A percentile compares a stretch with the other conserved stretches of the same genome.
phyloP scores from a whole-genome alignment of 2,888 invertebrate genomes.

The Drosophila koepferae region DNA sequence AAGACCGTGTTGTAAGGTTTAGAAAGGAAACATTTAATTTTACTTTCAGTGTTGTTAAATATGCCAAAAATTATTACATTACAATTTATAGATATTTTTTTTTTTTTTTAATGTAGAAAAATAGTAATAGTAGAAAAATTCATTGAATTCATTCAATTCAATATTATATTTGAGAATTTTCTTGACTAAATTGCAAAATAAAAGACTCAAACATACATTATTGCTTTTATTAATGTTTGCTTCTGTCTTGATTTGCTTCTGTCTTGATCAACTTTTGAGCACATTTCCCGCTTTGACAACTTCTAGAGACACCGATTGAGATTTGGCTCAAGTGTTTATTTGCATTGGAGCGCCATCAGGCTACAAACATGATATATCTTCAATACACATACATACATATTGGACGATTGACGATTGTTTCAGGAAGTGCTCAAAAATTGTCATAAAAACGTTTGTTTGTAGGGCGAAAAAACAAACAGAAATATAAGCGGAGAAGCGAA shows the following conservation, averaged over 20 bases:
- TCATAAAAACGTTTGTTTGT: slow-evolving; percentile 34
- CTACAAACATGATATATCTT: background rate
- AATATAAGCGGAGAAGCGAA: slow-evolving; percentile 15
- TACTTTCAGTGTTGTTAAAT: background rate
- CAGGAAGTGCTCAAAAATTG: slow-evolving; percentile 38
- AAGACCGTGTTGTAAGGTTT: too few species aligned
- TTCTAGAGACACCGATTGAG: slow-evolving; percentile 4
- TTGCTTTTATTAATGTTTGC: background rate
- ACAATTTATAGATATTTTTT: background rate
- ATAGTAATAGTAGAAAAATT: too few species aligned
- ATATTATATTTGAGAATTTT: too few species aligned
- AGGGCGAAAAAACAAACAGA: slow-evolving; percentile 22
- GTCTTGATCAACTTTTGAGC: slow-evolving; percentile 12
- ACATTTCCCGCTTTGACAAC: slow-evolving; percentile 36
- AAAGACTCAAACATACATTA: background rate
- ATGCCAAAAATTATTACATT: background rate
- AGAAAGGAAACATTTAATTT: too few species aligned
- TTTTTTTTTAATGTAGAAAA: too few species aligned
- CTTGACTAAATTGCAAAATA: too few species aligned
- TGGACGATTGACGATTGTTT: slow-evolving; percentile 17
- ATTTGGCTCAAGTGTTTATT: slow-evolving; percentile 64
- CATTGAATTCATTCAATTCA: too few species aligned
- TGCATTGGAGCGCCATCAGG: slow-evolving; percentile 36
- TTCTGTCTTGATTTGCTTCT: too few species aligned
- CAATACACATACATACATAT: background rate